Evolutionary conservation across 2,113 vertebrate species (phyloP), one percentile per base, ranked within the genome.

Genomic region (Labeo rohita): DNA sequence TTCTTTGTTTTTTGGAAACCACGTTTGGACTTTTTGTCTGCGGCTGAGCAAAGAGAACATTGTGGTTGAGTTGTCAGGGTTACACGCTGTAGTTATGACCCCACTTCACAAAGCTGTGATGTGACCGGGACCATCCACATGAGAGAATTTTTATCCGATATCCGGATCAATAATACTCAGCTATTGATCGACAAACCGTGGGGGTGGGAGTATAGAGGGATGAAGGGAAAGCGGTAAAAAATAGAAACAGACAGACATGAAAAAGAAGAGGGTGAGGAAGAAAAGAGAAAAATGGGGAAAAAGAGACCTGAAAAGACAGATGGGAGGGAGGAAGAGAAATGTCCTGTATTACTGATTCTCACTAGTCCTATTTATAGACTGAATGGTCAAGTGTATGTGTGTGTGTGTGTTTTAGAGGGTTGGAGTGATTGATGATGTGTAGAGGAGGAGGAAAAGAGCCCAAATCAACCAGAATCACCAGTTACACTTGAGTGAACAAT

Each of bases 361-460:
- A 87, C 70, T 85, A 52, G 61, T 52, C 3, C 88, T 89, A 88
- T 90, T 90, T 90, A 86, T 91, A 88, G 77, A 50, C 81, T 39
- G 16, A 15, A n/a, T 43, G 68, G 73, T 72, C 45, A 56, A 84
- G 76, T 70, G 65, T 36, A 28, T 70, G 34, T 39, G 66, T 68
- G 12, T 15, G 50, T 12, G 50, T 52, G 39, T 39, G 39, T 74
- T 74, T 45, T 68, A 82, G 34, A 49, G 28, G 23, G 56, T 9
- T 11, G 59, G 34, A 68, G 12, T 28, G 34, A 80, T 23, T 61
- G 36, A 80, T 45, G 39, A 80, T 63, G 36, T 45, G 36, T 15
- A 63, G 56, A 61, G 12, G 36, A 61, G 12, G 36, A 61, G 36
- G 21, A 63, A 79, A 80, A 80, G 6, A 61, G 77, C 28, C 9